These are phyloP conservation scores for Chydorus sphaericus DNA, from an alignment of 2,888 invertebrate species.

Conservation along the genomic window DNA sequence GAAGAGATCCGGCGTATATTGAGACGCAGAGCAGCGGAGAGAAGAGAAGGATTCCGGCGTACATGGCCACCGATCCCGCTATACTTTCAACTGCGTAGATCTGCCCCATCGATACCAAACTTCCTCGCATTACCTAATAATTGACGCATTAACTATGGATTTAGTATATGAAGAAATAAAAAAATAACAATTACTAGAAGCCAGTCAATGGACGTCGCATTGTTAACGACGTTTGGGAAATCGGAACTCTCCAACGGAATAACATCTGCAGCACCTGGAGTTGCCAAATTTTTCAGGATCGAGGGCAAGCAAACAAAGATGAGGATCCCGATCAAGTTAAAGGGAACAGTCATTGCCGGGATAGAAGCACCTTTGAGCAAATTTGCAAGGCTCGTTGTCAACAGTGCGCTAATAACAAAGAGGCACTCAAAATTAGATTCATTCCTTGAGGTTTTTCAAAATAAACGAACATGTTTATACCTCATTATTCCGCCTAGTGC, in stretches of 20 bases:
- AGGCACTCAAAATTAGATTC: neutral
- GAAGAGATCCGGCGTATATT: neutral
- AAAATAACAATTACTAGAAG: neutral
- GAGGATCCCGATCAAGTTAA: conserved; percentile 28
- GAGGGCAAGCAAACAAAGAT: conserved; percentile 26
- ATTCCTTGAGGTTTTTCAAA: neutral
- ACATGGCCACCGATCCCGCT: neutral
- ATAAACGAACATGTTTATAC: neutral
- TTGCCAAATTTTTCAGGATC: conserved; percentile 15
- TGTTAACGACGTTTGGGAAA: neutral
- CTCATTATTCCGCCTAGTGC: conserved; percentile 3
- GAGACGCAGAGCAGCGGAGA: neutral
- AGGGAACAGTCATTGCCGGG: conserved; percentile 27
- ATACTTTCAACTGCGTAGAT: conserved; percentile 27
- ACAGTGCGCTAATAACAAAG: too few species aligned
- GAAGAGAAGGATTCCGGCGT: neutral
- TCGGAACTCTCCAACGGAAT: neutral
- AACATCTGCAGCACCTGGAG: neutral
- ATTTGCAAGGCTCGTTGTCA: neutral
- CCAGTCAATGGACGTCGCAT: neutral
- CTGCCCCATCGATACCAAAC: conserved; percentile 31
- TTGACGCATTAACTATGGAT: neutral
- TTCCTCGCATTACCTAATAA: conserved; percentile 29
- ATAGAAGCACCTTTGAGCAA: conserved; percentile 3
- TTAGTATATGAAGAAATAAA: neutral